Conservation (phyloP, 2,888 invertebrate genomes). For the Scaptomyza cyrtandrae region DNA sequence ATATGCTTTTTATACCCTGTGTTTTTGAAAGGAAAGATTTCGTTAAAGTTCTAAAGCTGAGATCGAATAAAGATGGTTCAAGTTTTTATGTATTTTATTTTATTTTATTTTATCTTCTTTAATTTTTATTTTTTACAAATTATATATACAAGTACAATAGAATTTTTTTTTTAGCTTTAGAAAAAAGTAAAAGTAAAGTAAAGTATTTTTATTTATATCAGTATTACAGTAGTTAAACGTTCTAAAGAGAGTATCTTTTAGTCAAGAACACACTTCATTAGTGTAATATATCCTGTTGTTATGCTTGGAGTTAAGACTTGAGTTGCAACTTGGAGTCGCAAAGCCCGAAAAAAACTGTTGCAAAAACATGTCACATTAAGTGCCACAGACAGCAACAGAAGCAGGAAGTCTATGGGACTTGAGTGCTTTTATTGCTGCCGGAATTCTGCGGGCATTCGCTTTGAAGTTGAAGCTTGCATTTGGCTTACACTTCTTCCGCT, state of each 20-base stretch:
- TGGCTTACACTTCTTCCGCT: constrained; percentile 31
- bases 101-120: background rate
- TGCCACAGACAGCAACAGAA: constrained; percentile 62
- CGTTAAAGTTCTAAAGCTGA: too few relatives aligned
- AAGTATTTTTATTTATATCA: background rate
- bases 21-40: background rate
- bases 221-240: background rate
- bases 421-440: constrained; percentile 77
- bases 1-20: constrained; percentile 6
- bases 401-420: constrained; percentile 72
- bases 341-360: constrained; percentile 67
- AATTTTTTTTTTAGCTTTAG: too few relatives aligned
- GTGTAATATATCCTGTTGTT: constrained; percentile 12
- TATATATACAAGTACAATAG: too few relatives aligned
- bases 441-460: constrained; percentile 71
- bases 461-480: constrained; percentile 63
- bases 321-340: constrained; percentile 14
- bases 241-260: constrained; percentile 2
- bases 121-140: too few relatives aligned
- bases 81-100: background rate
- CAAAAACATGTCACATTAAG: constrained; percentile 78
- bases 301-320: constrained; percentile 24
- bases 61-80: too few relatives aligned
- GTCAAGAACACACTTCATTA: constrained; percentile 2
- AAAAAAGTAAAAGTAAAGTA: too few relatives aligned